Base-by-base conservation (phyloP, 2,113 vertebrate genomes). In the Oceanodroma tethys region DNA sequence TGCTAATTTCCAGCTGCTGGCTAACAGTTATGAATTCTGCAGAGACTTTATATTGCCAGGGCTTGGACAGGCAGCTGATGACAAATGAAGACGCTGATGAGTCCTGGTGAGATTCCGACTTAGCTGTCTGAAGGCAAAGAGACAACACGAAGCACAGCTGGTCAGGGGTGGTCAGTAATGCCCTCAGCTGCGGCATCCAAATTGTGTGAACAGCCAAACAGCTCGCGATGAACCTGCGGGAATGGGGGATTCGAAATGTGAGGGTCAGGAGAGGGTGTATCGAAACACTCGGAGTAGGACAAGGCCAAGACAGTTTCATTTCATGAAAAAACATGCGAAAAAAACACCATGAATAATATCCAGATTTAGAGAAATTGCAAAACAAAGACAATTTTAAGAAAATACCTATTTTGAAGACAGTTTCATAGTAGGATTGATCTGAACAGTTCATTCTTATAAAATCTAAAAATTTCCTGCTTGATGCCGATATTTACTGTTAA, bases 221-320 rank as follows among this genome's bases (percentile, higher is more conserved):
- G 76, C 53, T 52, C 1, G 0, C 2, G 9, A 10, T 3, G 52
- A 53, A 13, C 52, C 47, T 14, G 13, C 0, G 0, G 75, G 58
- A 73, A 9, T 1, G 8, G 8, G 52, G 47, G 47, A 14, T 17
- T 12, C 18, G 34, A 36, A 68, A 42, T 29, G 3, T 10, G 2
- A 10, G 25, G 43, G 32, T 4, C 6, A 13, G 45, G 32, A 60
- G 16, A n/a, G 32, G 11, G 13, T 7, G 38, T 15, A 26, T 43
- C 2, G 1, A 40, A 65, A 43, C 19, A 42, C 25, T 29, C 23
- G 7, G 45, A 29, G 80, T 4, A 53, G 50, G 47, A 42, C 29
- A 22, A 58, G 34, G 22, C 19, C 19, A 47, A 42, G 34, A 13
- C 4, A 27, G 23, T 19, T 50, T 48, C 5, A 7, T 38, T 48